Base-by-base conservation (phyloP, 2,888 invertebrate species). In the Priocnemis perturbator region DNA sequence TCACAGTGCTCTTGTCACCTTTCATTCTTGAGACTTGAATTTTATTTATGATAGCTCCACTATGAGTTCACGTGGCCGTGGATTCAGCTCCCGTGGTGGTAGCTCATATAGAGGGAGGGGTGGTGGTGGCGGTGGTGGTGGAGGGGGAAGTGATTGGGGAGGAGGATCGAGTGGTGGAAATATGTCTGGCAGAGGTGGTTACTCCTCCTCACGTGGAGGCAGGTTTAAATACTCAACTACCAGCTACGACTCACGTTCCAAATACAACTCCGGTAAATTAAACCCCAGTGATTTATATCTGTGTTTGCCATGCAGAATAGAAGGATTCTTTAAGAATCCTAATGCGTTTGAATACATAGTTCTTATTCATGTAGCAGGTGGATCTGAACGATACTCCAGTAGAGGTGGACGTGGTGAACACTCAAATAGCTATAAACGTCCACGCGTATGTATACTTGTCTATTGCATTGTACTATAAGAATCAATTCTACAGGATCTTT, bases 61-160 rank as follows among this genome's bases (percentile, higher is more conserved):
- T 56, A 88, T 88, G 88, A 88, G 86, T 76, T 85, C 87, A 23
- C 83, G 88, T 30, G 88, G 88, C 14, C 81, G 88, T 61, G 88
- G 87, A 67, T 88, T 86, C 71, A 83, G 74, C 75, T 85, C 87
- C 2, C 81, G 88, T 1, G 87, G 87, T 15, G 83, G 86, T 2
- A 85, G 86, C 68, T 87, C 87, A 9, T 87, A 88, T 60, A 83
- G 87, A 74, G 87, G 87, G 4, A 77, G 87, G 61, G 86, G 86
- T 19, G 83, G 84, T 5, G 79, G 84, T 2, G 85, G 86, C 68
- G 87, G 87, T 11, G 87, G 87, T 60, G 83, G 87, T 73, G 87
- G 87, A 5, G 77, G 87, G 21, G 83, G 85, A n/a, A 85, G 81
- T 20, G 84, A 86, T 56, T 84, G 87, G 79, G 83, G 83, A 23